Evolutionary conservation across 2,888 invertebrate genomes (phyloP).

Genomic region (Aspidapion aeneum): DNA sequence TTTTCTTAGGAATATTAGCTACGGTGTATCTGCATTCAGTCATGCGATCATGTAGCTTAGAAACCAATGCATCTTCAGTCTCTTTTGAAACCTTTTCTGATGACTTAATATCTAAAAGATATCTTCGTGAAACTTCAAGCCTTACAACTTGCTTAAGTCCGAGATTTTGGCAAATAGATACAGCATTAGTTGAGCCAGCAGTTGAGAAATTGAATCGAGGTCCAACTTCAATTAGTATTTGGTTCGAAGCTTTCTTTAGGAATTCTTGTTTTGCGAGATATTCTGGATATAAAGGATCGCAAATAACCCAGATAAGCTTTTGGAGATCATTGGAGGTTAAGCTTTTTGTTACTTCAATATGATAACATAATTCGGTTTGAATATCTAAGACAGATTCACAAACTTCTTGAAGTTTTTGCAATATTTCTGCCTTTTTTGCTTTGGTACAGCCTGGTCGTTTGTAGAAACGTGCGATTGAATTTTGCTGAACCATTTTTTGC

Average conservation of each 20-base stretch:
- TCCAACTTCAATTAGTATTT: slow-evolving; percentile 78
- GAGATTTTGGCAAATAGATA: slow-evolving; percentile 87
- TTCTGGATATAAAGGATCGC: slow-evolving; percentile 63
- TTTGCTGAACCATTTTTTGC: slow-evolving; percentile 24
- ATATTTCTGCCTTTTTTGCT: slow-evolving; percentile 57
- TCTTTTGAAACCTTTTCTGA: slow-evolving; percentile 44
- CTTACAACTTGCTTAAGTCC: slow-evolving; percentile 72
- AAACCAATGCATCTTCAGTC: slow-evolving; percentile 52
- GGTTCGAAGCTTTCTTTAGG: slow-evolving; percentile 46
- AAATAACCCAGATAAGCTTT: slow-evolving; percentile 74
- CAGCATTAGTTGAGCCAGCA: slow-evolving; percentile 93
- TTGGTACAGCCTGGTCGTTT: slow-evolving; percentile 58
- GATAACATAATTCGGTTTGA: slow-evolving; percentile 77
- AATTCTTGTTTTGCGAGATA: slow-evolving; percentile 55
- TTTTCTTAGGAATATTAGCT: slow-evolving; percentile 59
- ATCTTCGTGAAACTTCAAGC: slow-evolving; percentile 79
- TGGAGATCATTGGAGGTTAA: slow-evolving; percentile 59
- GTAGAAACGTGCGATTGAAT: slow-evolving; percentile 55
- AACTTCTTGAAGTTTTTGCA: slow-evolving; percentile 51
- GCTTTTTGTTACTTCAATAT: slow-evolving; percentile 61
- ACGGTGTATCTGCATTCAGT: slow-evolving; percentile 82
- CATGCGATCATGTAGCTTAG: slow-evolving; percentile 85
- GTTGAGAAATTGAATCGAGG: slow-evolving; percentile 94
- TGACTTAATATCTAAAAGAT: slow-evolving; percentile 57
- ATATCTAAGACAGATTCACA: slow-evolving; percentile 52